These are phyloP conservation scores for Dinocampus coccinellae DNA, from an alignment of 2,888 invertebrate species.

Conservation along the genomic window DNA sequence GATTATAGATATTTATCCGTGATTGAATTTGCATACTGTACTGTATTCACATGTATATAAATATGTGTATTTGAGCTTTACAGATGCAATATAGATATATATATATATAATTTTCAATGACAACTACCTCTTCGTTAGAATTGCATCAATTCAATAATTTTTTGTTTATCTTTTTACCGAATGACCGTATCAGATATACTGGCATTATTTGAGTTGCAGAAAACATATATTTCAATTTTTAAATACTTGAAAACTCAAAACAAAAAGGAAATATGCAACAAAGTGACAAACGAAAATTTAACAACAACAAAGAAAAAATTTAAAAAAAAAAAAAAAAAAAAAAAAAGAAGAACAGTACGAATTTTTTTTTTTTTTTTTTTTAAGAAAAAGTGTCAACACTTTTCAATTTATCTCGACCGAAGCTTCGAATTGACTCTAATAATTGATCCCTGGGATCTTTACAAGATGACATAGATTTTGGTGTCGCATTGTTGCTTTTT, in stretches of 20 bases:
- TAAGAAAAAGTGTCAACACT: conserved; percentile 52
- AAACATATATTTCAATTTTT: neutral
- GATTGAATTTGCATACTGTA: too few species aligned
- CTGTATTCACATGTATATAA: conserved; percentile 2
- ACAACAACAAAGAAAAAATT: neutral
- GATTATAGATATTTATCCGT: neutral
- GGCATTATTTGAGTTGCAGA: neutral
- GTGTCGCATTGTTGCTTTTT: conserved; percentile 57
- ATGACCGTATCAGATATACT: neutral
- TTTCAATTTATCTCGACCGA: conserved; percentile 66
- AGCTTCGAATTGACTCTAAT: conserved; percentile 79
- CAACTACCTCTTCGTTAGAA: neutral
- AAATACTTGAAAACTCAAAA: neutral
- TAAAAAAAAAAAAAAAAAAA: conserved; percentile 18
- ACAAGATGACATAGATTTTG: conserved; percentile 51
- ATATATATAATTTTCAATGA: neutral
- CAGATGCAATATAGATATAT: neutral
- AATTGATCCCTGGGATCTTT: conserved; percentile 77
- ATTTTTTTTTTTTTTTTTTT: conserved; percentile 20
- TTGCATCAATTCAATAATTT: neutral
- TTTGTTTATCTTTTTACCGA: neutral
- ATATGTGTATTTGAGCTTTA: conserved; percentile 3
- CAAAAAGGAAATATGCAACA: too few species aligned
- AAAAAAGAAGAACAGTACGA: conserved; percentile 4
- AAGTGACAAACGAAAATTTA: conserved; percentile 7